These are phyloP conservation scores for Semotilus atromaculatus DNA, from an alignment of 2,797 vertebrate genomes.

Conservation along the genomic window DNA sequence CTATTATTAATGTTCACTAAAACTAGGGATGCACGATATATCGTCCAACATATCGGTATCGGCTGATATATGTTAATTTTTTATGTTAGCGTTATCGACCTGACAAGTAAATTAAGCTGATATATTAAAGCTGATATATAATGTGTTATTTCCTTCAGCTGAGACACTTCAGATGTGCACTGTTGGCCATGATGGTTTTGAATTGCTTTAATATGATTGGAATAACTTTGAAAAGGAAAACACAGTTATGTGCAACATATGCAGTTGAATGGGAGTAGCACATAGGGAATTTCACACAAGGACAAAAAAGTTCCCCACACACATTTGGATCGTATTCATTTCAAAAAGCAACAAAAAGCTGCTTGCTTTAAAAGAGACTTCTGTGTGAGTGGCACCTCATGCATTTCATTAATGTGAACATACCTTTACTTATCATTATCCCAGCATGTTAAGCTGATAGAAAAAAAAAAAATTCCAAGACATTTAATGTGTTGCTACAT, in stretches of 20 bases:
- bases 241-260: too few relatives aligned
- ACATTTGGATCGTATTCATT: neutral
- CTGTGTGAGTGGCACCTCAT: neutral
- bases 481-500: neutral
- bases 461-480: neutral
- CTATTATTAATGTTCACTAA: neutral
- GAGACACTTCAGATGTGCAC: too few relatives aligned
- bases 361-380: neutral
- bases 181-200: too few relatives aligned
- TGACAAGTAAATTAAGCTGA: too few relatives aligned
- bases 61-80: too few relatives aligned
- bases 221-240: too few relatives aligned
- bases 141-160: too few relatives aligned
- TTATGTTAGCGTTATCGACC: too few relatives aligned
- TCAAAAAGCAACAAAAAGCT: neutral
- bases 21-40: neutral
- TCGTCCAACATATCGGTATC: too few relatives aligned
- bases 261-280: too few relatives aligned
- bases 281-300: neutral
- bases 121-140: too few relatives aligned
- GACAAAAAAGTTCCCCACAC: neutral
- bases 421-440: neutral
- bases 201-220: too few relatives aligned
- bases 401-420: neutral
- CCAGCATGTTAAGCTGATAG: neutral